These are phyloP conservation scores for Clamator glandarius DNA, from an alignment of 2,797 vertebrate genomes.

Conservation along the genomic window DNA sequence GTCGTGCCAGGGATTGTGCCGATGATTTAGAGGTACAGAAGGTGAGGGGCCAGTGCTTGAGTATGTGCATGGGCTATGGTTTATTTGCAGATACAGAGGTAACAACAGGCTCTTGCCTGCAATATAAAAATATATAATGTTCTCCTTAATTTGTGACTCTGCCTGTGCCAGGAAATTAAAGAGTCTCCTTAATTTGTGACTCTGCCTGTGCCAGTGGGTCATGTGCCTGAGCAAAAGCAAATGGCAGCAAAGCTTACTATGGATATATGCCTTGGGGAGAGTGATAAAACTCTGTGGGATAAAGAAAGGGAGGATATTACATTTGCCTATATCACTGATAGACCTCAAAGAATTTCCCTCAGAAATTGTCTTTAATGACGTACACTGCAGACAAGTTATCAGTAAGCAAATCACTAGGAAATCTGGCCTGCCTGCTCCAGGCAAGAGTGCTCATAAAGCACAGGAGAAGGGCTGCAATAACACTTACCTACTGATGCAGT, in stretches of 20 bases:
- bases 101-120: not conserved
- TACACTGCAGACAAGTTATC: not conserved
- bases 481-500: not conserved
- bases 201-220: not conserved
- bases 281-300: not conserved
- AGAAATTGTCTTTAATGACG: not conserved
- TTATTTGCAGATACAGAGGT: not conserved
- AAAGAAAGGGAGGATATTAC: not conserved
- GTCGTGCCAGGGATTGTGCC: not conserved
- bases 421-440: not conserved
- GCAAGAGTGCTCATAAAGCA: rapidly evolving
- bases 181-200: not conserved
- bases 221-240: not conserved
- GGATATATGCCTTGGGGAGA: not conserved
- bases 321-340: not conserved
- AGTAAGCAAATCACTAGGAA: not conserved
- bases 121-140: not conserved
- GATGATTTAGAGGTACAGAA: rapidly evolving
- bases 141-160: not conserved
- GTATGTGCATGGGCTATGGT: too few species aligned
- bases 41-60: not conserved
- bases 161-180: slow-evolving; percentile 1
- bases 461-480: not conserved
- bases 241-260: not conserved
- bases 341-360: not conserved